Conservation (phyloP, 37 sponge, comb jelly and placozoan genomes). For the Trichoplax adhaerens region DNA sequence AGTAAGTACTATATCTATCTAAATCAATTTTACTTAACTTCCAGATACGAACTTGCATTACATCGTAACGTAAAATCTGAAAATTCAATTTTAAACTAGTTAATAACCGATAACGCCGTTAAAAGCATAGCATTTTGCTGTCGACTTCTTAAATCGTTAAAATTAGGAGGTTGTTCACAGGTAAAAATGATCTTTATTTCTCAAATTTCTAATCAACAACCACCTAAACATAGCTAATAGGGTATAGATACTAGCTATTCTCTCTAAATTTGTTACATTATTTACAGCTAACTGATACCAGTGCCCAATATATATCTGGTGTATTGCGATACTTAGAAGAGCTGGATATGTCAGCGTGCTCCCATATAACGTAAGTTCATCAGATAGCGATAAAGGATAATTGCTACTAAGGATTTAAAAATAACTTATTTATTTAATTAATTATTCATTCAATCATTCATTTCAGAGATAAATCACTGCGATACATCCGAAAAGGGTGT, state of each 20-base stretch:
- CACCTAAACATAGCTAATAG: not conserved
- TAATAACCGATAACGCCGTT: constrained; percentile 40
- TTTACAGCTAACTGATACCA: constrained; percentile 54
- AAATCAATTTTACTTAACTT: constrained; percentile 1
- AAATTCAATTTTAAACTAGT: constrained; percentile 7
- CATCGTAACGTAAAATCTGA: not conserved
- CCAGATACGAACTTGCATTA: not conserved
- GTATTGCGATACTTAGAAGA: constrained; percentile 48
- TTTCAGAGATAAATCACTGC: constrained; percentile 45
- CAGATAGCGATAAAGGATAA: not conserved
- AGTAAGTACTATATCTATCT: constrained; percentile 11
- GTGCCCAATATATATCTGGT: constrained; percentile 45
- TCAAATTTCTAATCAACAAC: too few species aligned
- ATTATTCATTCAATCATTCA: not conserved
- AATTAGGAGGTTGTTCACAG: constrained; percentile 29
- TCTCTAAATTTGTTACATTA: not conserved
- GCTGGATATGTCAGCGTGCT: constrained; percentile 25
- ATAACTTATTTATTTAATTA: constrained; percentile 6
- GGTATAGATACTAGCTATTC: not conserved
- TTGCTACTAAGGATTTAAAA: not conserved
- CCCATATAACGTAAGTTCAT: not conserved
- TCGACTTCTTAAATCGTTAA: constrained; percentile 22
- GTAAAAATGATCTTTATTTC: constrained; percentile 4
- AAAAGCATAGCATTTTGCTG: constrained; percentile 55
- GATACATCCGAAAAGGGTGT: constrained; percentile 26